Evolutionary conservation across 2,797 vertebrate species (phyloP).

Genomic region (Periparus ater): DNA sequence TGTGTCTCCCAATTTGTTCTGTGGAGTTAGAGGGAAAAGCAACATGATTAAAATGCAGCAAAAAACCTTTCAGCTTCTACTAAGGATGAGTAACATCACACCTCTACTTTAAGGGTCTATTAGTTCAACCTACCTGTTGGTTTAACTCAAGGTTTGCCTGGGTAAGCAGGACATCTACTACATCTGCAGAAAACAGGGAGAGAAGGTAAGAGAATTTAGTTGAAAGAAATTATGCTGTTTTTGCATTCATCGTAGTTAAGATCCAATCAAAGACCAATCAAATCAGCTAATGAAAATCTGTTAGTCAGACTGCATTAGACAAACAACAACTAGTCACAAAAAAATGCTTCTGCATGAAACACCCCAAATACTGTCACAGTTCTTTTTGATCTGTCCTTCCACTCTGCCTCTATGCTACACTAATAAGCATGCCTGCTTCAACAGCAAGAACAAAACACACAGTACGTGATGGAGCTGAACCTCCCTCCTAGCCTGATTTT

Average conservation of each 20-base stretch:
- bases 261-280: neutral
- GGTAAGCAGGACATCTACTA: conserved; percentile 91
- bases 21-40: conserved; percentile 55
- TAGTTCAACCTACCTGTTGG: conserved; percentile 86
- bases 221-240: neutral
- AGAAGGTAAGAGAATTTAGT: neutral
- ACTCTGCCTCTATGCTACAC: neutral
- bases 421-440: neutral
- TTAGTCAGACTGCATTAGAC: neutral
- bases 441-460: neutral
- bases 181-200: conserved; percentile 78
- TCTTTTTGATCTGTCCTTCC: neutral
- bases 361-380: neutral
- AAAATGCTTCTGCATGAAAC: neutral
- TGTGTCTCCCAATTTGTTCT: conserved; percentile 99
- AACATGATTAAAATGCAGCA: conserved; percentile 49
- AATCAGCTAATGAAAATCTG: neutral
- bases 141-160: conserved; percentile 92
- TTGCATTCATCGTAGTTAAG: neutral
- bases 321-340: neutral
- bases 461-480: neutral
- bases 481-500: neutral
- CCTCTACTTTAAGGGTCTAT: neutral
- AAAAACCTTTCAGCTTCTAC: neutral
- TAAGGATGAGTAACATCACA: neutral